A percentile compares a stretch with the other conserved stretches of the same genome.
phyloP scores from a whole-genome alignment of 2,888 invertebrate species.

The Cancer borealis region DNA sequence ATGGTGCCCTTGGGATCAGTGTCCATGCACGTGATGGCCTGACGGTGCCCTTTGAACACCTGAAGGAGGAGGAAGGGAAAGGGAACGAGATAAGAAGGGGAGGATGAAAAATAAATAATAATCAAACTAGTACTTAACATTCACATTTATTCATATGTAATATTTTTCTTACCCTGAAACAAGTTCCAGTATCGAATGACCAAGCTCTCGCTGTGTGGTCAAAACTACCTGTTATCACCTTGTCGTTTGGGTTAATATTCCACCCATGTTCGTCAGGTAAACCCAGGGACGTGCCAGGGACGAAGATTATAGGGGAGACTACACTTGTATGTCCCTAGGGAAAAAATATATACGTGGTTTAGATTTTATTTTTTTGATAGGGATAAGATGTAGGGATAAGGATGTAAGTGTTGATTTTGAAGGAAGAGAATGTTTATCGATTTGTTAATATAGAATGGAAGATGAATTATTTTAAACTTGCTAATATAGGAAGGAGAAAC shows the following conservation, averaged over 20 bases:
- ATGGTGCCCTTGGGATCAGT: slow-evolving; percentile 80
- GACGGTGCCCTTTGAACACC: slow-evolving; percentile 80
- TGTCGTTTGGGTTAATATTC: slow-evolving; percentile 79
- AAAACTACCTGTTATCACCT: slow-evolving; percentile 81
- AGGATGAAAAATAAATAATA: too few species aligned
- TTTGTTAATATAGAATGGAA: too few species aligned
- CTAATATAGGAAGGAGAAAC: too few species aligned
- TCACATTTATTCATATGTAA: too few species aligned
- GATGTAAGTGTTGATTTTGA: too few species aligned
- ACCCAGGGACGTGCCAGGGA: slow-evolving; percentile 78
- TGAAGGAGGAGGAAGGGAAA: slow-evolving; percentile 39
- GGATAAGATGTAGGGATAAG: too few species aligned
- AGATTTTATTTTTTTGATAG: too few species aligned
- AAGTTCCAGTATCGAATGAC: slow-evolving; percentile 81
- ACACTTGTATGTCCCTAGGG: slow-evolving; percentile 81
- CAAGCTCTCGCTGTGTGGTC: slow-evolving; percentile 81
- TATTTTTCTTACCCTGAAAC: slow-evolving; percentile 77
- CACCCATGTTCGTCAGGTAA: slow-evolving; percentile 78
- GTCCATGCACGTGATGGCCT: slow-evolving; percentile 81
- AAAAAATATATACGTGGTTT: too few species aligned
- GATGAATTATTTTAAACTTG: too few species aligned
- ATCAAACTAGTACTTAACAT: too few species aligned
- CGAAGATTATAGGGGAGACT: slow-evolving; percentile 81
- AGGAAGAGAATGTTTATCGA: too few species aligned
- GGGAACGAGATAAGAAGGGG: neutral